A percentile compares a stretch with the other conserved stretches of the same genome.
Evolutionary conservation across 2,888 invertebrate species (phyloP).

Genomic region (Punctoribates punctum): DNA sequence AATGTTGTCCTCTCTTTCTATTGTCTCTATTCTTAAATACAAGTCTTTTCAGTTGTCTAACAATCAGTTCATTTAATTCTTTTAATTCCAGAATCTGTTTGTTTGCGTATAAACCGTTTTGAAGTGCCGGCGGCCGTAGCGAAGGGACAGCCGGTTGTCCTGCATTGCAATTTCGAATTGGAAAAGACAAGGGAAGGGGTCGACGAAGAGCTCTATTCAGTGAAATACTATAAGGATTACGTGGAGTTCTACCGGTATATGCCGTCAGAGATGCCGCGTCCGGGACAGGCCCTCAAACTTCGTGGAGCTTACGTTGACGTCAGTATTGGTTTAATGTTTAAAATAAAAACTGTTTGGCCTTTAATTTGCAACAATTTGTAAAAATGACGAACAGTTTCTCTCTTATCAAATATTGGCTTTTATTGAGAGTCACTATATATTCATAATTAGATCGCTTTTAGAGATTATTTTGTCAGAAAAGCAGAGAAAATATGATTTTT

Average conservation of each 20-base stretch:
- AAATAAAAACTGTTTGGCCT: background rate
- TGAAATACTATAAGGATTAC: slow-evolving; percentile 45
- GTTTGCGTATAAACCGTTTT: slow-evolving; percentile 40
- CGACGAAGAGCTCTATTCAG: slow-evolving; percentile 43
- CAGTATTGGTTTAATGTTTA: slow-evolving; percentile 36
- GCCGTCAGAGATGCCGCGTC: slow-evolving; percentile 26
- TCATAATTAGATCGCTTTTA: background rate
- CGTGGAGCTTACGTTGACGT: slow-evolving; percentile 44
- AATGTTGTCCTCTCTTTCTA: background rate
- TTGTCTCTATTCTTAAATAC: background rate
- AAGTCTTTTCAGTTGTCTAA: background rate
- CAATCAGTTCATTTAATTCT: slow-evolving; percentile 24
- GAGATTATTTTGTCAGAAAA: slow-evolving; percentile 21
- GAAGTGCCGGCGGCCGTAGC: slow-evolving; percentile 44
- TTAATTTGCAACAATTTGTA: background rate
- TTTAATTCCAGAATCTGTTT: slow-evolving; percentile 22
- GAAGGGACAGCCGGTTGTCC: slow-evolving; percentile 38
- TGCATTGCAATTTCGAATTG: slow-evolving; percentile 43
- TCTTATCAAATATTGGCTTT: background rate
- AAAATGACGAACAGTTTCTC: background rate
- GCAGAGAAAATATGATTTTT: background rate
- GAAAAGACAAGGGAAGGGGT: too few species aligned
- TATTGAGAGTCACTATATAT: slow-evolving; percentile 26
- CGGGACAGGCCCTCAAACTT: slow-evolving; percentile 38
- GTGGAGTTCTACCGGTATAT: slow-evolving; percentile 44